phyloP scores from a whole-genome alignment of 2,113 vertebrate genomes.

The Silurus meridionalis region DNA sequence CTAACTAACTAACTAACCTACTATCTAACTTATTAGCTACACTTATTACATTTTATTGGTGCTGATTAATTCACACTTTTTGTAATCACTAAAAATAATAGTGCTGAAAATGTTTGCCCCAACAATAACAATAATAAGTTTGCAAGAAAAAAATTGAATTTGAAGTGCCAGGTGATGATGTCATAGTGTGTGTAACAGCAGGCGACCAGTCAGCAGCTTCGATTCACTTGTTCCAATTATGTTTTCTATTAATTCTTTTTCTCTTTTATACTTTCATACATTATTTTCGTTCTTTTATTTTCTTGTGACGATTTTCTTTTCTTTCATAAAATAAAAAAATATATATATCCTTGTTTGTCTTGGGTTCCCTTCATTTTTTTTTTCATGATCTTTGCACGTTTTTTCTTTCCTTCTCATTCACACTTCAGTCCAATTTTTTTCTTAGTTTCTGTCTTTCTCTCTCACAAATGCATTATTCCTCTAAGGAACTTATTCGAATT shows the following conservation, averaged over 20 bases:
- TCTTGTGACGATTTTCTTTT: background rate
- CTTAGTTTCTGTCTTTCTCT: background rate
- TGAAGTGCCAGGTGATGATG: background rate
- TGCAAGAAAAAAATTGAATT: background rate
- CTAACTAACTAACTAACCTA: too few relatives aligned
- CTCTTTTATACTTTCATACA: background rate
- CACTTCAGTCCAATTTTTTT: background rate
- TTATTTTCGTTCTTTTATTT: background rate
- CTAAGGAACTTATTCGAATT: constrained; percentile 32
- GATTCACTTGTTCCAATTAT: background rate
- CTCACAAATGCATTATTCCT: background rate
- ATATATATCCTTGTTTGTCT: too few relatives aligned
- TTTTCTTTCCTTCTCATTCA: background rate
- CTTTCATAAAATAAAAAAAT: too few relatives aligned
- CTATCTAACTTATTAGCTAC: too few relatives aligned
- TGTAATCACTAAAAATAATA: background rate
- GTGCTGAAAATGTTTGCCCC: background rate
- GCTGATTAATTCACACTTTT: too few relatives aligned
- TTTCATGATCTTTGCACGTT: background rate
- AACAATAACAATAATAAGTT: too few relatives aligned
- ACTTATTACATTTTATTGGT: too few relatives aligned
- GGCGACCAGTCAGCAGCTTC: background rate
- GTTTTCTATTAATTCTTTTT: background rate
- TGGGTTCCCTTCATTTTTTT: background rate
- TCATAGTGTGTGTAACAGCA: background rate